phyloP scores from a whole-genome alignment of 2,888 invertebrate genomes.

The Tetramorium bicarinatum region DNA sequence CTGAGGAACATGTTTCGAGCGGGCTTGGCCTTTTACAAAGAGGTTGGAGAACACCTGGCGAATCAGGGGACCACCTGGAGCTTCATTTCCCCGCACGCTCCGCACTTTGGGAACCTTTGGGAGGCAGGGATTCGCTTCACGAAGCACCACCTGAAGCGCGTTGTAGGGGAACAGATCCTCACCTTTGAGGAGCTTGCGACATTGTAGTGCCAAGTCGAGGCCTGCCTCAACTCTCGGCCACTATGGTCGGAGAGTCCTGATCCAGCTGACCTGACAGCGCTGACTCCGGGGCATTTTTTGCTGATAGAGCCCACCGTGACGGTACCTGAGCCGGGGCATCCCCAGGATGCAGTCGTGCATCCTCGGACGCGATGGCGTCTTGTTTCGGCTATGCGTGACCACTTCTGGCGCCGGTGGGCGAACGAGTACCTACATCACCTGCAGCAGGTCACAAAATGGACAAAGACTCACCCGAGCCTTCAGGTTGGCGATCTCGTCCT shows the following conservation, averaged over 20 bases:
- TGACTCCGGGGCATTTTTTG: neutral
- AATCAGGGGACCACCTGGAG: neutral
- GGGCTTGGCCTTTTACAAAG: neutral
- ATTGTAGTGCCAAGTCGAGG: neutral
- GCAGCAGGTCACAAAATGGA: too few relatives aligned
- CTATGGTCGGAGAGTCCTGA: neutral
- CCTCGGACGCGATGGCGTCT: too few relatives aligned
- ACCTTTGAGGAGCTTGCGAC: neutral
- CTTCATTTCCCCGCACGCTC: neutral
- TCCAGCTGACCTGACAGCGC: neutral
- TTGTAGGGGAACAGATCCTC: neutral
- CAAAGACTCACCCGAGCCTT: too few relatives aligned
- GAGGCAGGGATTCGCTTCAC: neutral
- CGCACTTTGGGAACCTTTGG: neutral
- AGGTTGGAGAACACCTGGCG: neutral
- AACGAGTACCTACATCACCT: too few relatives aligned
- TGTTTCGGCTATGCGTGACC: too few relatives aligned
- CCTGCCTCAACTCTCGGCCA: neutral
- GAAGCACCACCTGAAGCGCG: neutral
- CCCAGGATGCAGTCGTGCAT: too few relatives aligned
- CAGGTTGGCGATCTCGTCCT: too few relatives aligned
- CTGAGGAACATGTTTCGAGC: neutral
- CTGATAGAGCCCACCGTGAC: neutral
- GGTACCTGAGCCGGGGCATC: too few relatives aligned
- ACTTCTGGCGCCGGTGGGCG: too few relatives aligned